phyloP scores from a whole-genome alignment of 1,140 invertebrate species.

The Papilio dardanus region DNA sequence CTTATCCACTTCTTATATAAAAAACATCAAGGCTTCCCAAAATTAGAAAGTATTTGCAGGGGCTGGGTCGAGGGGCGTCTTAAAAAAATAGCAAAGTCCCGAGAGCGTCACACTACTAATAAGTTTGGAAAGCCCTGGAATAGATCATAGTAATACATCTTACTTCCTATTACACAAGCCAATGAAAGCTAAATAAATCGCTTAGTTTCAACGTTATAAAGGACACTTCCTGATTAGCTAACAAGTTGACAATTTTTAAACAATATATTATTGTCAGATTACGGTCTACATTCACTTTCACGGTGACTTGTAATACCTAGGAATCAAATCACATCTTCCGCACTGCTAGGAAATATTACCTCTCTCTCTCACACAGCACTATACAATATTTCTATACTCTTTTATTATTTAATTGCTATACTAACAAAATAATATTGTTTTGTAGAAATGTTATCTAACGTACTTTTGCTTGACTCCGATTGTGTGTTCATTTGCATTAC shows the following conservation, averaged over 20 bases:
- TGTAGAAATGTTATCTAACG: not conserved
- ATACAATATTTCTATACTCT: constrained; percentile 37
- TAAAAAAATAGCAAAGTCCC: too few relatives aligned
- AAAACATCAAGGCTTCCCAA: too few relatives aligned
- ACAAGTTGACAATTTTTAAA: constrained; percentile 26
- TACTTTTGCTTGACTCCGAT: not conserved
- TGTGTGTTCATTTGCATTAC: too few relatives aligned
- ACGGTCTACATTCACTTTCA: constrained; percentile 52
- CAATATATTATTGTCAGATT: constrained; percentile 47
- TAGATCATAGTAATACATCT: not conserved
- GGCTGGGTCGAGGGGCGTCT: too few relatives aligned
- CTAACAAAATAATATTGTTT: not conserved
- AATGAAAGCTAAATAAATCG: not conserved
- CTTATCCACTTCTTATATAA: not conserved
- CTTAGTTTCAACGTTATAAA: not conserved
- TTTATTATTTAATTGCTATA: not conserved
- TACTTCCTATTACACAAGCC: not conserved
- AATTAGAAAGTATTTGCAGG: too few relatives aligned
- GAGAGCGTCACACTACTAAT: too few relatives aligned
- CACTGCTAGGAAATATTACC: constrained; percentile 52
- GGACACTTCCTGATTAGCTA: constrained; percentile 29
- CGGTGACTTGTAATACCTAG: constrained; percentile 42
- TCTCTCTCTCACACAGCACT: constrained; percentile 42
- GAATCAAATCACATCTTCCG: constrained; percentile 63
- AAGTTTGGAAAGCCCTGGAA: too few relatives aligned